These are phyloP conservation scores for Stenurella melanura DNA, from an alignment of 2,888 invertebrate genomes.

Conservation along the genomic window DNA sequence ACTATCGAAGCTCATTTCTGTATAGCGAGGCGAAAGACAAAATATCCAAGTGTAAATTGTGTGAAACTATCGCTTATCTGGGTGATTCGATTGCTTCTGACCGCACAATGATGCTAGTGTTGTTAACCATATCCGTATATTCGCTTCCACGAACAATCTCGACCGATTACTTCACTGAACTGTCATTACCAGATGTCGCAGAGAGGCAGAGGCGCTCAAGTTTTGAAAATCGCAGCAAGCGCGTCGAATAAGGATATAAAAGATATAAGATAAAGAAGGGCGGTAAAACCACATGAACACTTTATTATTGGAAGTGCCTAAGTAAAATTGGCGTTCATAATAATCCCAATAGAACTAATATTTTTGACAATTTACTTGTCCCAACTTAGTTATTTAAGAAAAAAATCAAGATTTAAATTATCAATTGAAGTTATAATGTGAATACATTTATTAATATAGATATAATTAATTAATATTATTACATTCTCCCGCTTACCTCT, in stretches of 20 bases:
- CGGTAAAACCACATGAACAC: not conserved
- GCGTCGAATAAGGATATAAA: not conserved
- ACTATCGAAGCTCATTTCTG: constrained; percentile 18
- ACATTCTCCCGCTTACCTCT: no score
- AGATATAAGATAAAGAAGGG: not conserved
- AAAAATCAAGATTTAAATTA: no score
- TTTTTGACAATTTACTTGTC: no score
- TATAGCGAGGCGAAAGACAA: constrained; percentile 45
- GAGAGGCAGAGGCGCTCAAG: constrained; percentile 26
- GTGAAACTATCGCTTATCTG: constrained; percentile 64
- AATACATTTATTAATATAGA: no score
- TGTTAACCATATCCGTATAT: constrained; percentile 67
- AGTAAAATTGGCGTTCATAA: no score
- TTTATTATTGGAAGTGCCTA: not conserved
- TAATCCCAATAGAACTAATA: no score
- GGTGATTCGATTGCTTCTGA: constrained; percentile 69
- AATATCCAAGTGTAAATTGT: constrained; percentile 65
- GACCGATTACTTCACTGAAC: constrained; percentile 68
- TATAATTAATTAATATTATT: no score
- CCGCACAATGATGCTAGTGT: constrained; percentile 70
- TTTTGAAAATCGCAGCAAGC: constrained; percentile 28
- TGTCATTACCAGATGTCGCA: constrained; percentile 69
- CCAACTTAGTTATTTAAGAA: no score
- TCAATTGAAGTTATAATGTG: no score
- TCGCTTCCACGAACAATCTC: constrained; percentile 66